Conservation (phyloP, 1,140 invertebrate species). For the Drosophila ogumai region DNA sequence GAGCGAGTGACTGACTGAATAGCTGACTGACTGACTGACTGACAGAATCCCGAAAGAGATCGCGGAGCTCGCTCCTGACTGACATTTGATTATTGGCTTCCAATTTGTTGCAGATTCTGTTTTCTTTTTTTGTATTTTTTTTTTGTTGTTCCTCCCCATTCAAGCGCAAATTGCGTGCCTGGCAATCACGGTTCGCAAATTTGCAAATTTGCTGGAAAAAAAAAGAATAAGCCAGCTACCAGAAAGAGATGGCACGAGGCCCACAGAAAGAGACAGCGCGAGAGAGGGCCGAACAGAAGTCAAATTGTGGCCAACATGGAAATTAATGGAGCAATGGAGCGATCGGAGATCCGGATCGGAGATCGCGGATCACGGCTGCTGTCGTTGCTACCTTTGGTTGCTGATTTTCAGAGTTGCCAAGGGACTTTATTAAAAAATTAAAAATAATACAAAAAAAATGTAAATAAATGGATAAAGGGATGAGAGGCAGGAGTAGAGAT, state of each 20-base stretch:
- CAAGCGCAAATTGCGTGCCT: conserved; percentile 74
- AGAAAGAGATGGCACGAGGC: conserved; percentile 38
- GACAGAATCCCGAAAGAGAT: conserved; percentile 23
- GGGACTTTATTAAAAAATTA: not conserved
- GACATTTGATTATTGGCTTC: conserved; percentile 85
- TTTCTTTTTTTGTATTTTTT: conserved; percentile 24
- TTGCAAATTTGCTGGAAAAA: conserved; percentile 64
- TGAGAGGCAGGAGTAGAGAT: not conserved
- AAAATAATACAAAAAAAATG: not conserved
- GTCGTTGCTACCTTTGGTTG: conserved; percentile 17
- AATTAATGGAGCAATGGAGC: conserved; percentile 70
- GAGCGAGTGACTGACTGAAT: conserved; percentile 27
- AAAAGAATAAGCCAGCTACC: not conserved
- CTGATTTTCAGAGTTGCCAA: conserved; percentile 15
- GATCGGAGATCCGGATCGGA: conserved; percentile 50
- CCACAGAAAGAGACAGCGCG: conserved; percentile 25
- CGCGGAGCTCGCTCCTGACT: conserved; percentile 60
- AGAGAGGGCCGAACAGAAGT: conserved; percentile 68
- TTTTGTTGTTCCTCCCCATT: conserved; percentile 20
- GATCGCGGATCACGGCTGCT: conserved; percentile 59
- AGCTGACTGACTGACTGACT: conserved; percentile 13
- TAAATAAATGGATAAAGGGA: not conserved
- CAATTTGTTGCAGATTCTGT: conserved; percentile 78
- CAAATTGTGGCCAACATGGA: conserved; percentile 81
- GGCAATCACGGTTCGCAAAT: conserved; percentile 71